phyloP scores from a whole-genome alignment of 2,797 vertebrate genomes.

The Trachops cirrhosus region DNA sequence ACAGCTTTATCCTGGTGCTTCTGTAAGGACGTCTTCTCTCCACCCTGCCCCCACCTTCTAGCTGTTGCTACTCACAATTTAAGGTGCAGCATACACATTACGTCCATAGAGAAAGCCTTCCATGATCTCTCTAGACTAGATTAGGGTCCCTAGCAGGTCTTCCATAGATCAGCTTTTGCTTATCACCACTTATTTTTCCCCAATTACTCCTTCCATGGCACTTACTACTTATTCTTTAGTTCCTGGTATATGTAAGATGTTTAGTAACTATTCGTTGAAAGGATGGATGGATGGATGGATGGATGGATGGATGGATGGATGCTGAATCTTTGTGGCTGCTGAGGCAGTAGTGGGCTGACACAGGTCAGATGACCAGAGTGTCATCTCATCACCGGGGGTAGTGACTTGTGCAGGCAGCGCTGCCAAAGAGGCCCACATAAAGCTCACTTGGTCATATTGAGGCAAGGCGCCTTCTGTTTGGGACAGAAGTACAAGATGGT shows the following conservation, averaged over 20 bases:
- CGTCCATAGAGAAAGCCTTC: background rate
- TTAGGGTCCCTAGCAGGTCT: background rate
- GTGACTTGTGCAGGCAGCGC: background rate
- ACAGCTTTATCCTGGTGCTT: background rate
- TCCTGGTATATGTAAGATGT: background rate
- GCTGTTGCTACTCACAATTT: background rate
- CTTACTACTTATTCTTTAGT: background rate
- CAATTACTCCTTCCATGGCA: background rate
- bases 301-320: background rate
- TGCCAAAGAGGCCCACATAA: background rate
- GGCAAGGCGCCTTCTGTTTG: background rate
- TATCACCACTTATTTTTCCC: background rate
- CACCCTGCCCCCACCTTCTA: background rate
- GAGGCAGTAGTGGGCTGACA: background rate
- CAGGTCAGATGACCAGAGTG: background rate
- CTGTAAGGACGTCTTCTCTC: no score
- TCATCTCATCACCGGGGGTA: background rate
- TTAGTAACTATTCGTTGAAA: background rate
- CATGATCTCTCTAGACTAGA: background rate
- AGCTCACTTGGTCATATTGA: background rate
- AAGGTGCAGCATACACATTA: background rate
- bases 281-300: background rate
- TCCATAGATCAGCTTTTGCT: background rate
- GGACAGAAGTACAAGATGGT: background rate
- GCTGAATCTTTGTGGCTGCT: background rate